Percentiles rank a stretch among this genome's conserved stretches.
Conservation (phyloP, 1,140 invertebrate species). For the Druon quercuslanigerum region DNA sequence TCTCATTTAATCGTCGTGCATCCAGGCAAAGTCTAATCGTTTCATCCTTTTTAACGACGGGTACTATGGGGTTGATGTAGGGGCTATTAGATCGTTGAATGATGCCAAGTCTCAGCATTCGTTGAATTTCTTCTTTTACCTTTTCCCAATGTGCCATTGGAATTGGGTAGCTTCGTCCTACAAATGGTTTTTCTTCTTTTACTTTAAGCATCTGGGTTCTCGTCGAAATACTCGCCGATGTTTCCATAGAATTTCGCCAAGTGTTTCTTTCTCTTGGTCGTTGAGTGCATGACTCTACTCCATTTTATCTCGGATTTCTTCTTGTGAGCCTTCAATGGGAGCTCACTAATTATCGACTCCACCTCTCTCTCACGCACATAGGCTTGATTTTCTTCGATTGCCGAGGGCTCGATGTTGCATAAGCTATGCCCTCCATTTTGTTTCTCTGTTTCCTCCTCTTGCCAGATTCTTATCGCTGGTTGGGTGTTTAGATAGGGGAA, state of each 20-base stretch:
- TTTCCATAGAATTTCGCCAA: background rate
- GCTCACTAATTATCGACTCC: no score
- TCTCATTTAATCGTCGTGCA: no score
- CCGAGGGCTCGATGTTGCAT: no score
- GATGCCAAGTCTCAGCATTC: no score
- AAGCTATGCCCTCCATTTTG: no score
- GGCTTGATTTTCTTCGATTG: no score
- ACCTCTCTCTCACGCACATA: no score
- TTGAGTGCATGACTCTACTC: background rate
- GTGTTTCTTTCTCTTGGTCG: background rate
- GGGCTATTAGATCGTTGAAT: no score
- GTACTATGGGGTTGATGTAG: background rate
- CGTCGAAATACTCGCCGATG: conserved; percentile 33
- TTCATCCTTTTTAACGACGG: conserved; percentile 32
- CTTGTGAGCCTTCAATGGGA: background rate
- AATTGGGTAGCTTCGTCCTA: conserved; percentile 42
- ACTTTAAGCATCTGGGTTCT: conserved; percentile 40
- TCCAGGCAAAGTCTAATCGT: conserved; percentile 43
- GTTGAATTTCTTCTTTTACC: no score
- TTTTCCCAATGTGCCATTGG: conserved; percentile 3
- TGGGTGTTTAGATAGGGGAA: no score
- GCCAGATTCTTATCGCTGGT: no score
- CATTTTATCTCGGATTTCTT: background rate
- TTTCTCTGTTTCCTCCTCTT: no score
- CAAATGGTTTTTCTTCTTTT: conserved; percentile 34